phyloP scores from a whole-genome alignment of 2,888 invertebrate genomes.

The Steinernema carpocapsae region DNA sequence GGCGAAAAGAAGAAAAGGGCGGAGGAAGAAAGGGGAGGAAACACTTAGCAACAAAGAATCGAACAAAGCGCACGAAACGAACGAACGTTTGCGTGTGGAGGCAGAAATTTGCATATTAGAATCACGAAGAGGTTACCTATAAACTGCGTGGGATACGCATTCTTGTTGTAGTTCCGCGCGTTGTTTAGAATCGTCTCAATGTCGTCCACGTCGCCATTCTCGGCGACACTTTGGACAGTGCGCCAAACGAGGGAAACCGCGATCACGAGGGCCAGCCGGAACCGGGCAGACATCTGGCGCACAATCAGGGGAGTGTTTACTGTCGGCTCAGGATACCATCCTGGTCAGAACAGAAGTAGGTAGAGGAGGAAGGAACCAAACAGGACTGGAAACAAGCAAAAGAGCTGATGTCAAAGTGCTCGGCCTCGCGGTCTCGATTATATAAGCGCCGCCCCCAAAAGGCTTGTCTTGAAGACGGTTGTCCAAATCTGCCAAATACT shows the following conservation, averaged over 20 bases:
- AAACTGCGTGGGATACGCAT: constrained; percentile 52
- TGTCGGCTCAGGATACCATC: neutral
- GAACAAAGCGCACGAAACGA: neutral
- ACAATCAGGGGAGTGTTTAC: neutral
- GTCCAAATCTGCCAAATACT: neutral
- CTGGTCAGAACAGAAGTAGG: neutral
- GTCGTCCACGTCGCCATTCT: constrained; percentile 45
- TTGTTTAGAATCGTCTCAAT: constrained; percentile 49
- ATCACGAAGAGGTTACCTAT: constrained; percentile 38
- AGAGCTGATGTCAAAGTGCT: constrained; percentile 32
- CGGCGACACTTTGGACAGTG: constrained; percentile 7
- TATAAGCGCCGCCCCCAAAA: constrained; percentile 17
- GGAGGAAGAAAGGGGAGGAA: constrained; percentile 18
- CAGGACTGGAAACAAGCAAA: constrained; percentile 28
- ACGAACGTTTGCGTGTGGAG: neutral
- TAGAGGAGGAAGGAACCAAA: neutral
- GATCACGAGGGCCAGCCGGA: neutral
- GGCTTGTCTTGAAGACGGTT: constrained; percentile 32
- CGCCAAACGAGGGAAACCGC: neutral
- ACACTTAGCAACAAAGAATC: constrained; percentile 29
- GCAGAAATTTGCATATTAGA: neutral
- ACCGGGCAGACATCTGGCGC: neutral
- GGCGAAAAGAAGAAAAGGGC: constrained; percentile 14
- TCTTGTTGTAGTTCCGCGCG: constrained; percentile 49
- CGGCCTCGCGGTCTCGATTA: constrained; percentile 18